Evolutionary conservation across 2,888 invertebrate genomes (phyloP).

Genomic region (Cerastis rubricosa): DNA sequence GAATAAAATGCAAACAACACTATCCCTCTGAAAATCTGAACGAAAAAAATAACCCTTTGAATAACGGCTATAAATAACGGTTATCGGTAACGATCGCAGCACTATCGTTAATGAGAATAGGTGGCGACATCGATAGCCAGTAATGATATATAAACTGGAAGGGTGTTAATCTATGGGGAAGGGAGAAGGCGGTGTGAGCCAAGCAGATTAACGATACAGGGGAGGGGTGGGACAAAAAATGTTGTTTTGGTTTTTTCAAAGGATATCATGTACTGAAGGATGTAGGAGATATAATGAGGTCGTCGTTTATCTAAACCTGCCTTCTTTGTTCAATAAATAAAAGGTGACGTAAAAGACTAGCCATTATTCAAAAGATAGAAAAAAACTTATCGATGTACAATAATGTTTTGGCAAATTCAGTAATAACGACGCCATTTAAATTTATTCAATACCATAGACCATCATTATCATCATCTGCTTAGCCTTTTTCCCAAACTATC

Average conservation of each 20-base stretch:
- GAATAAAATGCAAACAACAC: not conserved
- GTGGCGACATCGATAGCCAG: constrained; percentile 65
- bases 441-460: not conserved
- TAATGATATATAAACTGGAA: constrained; percentile 69
- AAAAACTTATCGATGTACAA: not conserved
- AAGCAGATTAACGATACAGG: constrained; percentile 56
- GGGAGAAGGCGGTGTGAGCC: constrained; percentile 33
- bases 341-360: not conserved
- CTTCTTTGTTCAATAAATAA: constrained; percentile 14
- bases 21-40: not conserved
- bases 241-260: constrained; percentile 46
- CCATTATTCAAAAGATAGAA: not conserved
- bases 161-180: constrained; percentile 62
- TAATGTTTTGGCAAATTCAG: not conserved
- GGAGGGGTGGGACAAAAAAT: constrained; percentile 6
- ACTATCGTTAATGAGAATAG: constrained; percentile 68
- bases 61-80: constrained; percentile 59
- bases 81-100: constrained; percentile 51
- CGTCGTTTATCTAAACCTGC: not conserved
- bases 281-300: constrained; percentile 27
- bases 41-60: constrained; percentile 48
- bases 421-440: not conserved
- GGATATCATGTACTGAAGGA: constrained; percentile 8
- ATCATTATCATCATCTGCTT: too few relatives aligned
- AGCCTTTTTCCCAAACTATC: too few relatives aligned